Conservation (phyloP, 2,113 vertebrate genomes). For the Chionodraco myersi region DNA sequence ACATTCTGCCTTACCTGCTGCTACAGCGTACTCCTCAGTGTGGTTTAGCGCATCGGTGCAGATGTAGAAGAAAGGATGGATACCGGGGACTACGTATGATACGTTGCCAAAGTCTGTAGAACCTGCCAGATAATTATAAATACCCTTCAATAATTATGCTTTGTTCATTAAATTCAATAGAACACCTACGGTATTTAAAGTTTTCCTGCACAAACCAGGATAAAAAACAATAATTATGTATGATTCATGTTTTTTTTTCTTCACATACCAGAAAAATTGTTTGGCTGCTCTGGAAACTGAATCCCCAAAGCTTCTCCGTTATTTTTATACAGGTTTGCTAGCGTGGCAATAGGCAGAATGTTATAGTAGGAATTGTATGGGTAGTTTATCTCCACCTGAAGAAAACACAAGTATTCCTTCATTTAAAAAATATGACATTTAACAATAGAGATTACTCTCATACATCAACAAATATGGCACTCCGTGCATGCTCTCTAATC, state of each 20-base stretch:
- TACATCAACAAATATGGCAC: background rate
- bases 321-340: slow-evolving; percentile 84
- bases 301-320: slow-evolving; percentile 89
- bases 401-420: background rate
- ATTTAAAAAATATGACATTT: background rate
- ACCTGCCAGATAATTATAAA: slow-evolving; percentile 76
- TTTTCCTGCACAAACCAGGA: slow-evolving; percentile 8
- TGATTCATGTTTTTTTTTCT: background rate
- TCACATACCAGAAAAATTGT: slow-evolving; percentile 82
- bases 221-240: background rate
- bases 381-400: slow-evolving; percentile 87
- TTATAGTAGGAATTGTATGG: slow-evolving; percentile 83
- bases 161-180: slow-evolving; percentile 2
- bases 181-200: background rate
- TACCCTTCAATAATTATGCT: slow-evolving; percentile 17
- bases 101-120: slow-evolving; percentile 94
- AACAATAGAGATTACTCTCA: background rate
- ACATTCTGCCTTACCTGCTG: slow-evolving; percentile 81
- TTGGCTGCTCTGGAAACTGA: slow-evolving; percentile 81
- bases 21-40: slow-evolving; percentile 88
- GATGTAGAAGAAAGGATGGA: slow-evolving; percentile 92
- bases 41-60: slow-evolving; percentile 88
- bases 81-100: slow-evolving; percentile 87
- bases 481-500: background rate
- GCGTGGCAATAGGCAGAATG: slow-evolving; percentile 88